Evolutionary conservation across 2,888 invertebrate species (phyloP).

Genomic region (Tortrix viridana): DNA sequence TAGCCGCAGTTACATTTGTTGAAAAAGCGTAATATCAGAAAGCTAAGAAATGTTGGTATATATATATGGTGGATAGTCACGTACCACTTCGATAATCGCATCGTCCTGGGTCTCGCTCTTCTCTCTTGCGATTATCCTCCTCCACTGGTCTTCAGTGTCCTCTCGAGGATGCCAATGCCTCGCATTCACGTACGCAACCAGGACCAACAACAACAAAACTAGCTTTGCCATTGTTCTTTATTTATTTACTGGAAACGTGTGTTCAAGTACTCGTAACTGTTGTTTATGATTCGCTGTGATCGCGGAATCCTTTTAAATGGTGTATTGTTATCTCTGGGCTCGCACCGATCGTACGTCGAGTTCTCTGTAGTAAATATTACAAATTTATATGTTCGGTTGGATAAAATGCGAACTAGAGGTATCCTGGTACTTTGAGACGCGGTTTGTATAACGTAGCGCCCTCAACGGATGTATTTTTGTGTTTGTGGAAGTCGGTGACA

Average conservation of each 20-base stretch:
- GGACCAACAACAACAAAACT: slow-evolving; percentile 44
- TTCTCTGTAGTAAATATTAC: slow-evolving; percentile 25
- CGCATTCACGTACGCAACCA: slow-evolving; percentile 44
- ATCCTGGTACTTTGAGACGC: neutral
- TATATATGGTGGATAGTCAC: slow-evolving; percentile 1
- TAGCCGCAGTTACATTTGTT: too few relatives aligned
- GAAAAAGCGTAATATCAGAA: too few relatives aligned
- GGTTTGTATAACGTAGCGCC: neutral
- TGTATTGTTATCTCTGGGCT: slow-evolving; percentile 51
- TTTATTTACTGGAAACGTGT: slow-evolving; percentile 29
- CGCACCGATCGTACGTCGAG: slow-evolving; percentile 49
- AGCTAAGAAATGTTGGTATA: too few relatives aligned
- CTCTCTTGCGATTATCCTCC: slow-evolving; percentile 9
- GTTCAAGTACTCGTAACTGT: slow-evolving; percentile 39
- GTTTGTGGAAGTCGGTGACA: slow-evolving; percentile 43
- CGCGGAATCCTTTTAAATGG: slow-evolving; percentile 57
- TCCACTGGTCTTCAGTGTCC: slow-evolving; percentile 29
- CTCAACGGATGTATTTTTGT: neutral
- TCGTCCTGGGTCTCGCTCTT: neutral
- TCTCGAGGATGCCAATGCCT: slow-evolving; percentile 58
- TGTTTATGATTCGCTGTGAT: slow-evolving; percentile 47
- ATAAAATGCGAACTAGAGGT: slow-evolving; percentile 8
- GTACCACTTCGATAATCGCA: slow-evolving; percentile 11
- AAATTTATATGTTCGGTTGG: slow-evolving; percentile 16
- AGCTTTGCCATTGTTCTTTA: slow-evolving; percentile 46